Percentiles rank a stretch among this genome's conserved stretches.
phyloP scores from a whole-genome alignment of 1,140 invertebrate genomes.

The Bathynomus jamesi region DNA sequence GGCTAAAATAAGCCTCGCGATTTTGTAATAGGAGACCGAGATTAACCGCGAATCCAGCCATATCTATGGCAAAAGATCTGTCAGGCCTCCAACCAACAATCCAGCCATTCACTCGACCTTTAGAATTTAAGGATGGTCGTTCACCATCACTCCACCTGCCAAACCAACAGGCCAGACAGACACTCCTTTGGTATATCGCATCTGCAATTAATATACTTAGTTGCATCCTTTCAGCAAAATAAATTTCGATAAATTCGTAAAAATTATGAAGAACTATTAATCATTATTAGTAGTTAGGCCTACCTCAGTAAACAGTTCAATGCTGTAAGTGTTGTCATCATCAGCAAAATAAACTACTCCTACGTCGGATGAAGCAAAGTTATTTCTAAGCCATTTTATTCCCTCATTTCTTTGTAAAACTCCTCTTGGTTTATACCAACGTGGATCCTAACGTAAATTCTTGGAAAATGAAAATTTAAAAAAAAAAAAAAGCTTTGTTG shows the following conservation, averaged over 20 bases:
- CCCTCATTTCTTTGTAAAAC: conserved; percentile 89
- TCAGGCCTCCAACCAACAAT: conserved; percentile 63
- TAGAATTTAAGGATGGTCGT: conserved; percentile 59
- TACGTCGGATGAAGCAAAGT: conserved; percentile 46
- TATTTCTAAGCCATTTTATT: conserved; percentile 70
- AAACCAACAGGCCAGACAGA: conserved; percentile 97
- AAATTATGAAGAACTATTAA: no score
- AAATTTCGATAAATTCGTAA: no score
- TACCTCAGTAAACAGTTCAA: conserved; percentile 87
- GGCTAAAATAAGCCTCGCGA: conserved; percentile 71
- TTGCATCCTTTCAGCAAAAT: no score
- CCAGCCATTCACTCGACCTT: conserved; percentile 68
- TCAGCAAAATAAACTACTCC: conserved; percentile 96
- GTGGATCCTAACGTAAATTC: conserved; percentile 64
- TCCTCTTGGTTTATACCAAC: conserved; percentile 86
- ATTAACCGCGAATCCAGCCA: conserved; percentile 97
- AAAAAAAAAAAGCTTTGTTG: no score
- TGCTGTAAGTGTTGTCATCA: conserved; percentile 92
- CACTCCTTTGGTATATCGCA: conserved; percentile 73
- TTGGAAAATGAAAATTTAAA: no score
- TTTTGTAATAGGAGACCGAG: conserved; percentile 65
- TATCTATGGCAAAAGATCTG: conserved; percentile 90
- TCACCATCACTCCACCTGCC: conserved; percentile 81
- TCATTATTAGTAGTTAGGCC: no score
- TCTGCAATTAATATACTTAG: conserved; percentile 42